A percentile compares a stretch with the other conserved stretches of the same genome.
Conservation (phyloP, 1,140 invertebrate species). For the Cotesia typhae region DNA sequence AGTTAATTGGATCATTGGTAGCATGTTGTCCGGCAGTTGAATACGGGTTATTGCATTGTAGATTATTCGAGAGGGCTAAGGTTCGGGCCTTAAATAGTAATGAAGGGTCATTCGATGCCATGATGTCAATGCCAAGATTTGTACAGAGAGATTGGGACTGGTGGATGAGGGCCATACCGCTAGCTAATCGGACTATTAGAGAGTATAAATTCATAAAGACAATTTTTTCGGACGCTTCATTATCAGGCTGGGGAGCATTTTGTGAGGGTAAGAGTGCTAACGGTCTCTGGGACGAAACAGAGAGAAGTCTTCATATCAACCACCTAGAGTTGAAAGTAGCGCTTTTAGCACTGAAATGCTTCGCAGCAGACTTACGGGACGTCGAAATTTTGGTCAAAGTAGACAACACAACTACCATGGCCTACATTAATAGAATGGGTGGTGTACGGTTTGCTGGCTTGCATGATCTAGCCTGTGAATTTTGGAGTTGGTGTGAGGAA, state of each 20-base stretch:
- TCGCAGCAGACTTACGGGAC: conserved; percentile 4
- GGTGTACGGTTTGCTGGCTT: conserved; percentile 22
- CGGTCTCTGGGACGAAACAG: conserved; percentile 41
- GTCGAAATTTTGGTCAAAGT: conserved; percentile 19
- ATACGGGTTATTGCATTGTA: conserved; percentile 17
- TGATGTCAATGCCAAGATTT: neutral
- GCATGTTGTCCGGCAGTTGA: conserved; percentile 14
- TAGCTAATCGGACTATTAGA: conserved; percentile 4
- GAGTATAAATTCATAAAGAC: conserved; percentile 24
- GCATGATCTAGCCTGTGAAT: conserved; percentile 26
- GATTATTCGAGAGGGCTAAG: conserved; percentile 14
- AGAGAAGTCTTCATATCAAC: conserved; percentile 46
- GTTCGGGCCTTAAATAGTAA: neutral
- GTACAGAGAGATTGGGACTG: conserved; percentile 16
- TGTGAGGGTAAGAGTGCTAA: conserved; percentile 38
- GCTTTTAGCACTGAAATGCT: conserved; percentile 27
- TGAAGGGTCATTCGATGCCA: neutral
- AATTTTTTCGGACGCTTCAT: conserved; percentile 47
- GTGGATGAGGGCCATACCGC: conserved; percentile 2
- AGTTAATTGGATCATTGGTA: conserved; percentile 1
- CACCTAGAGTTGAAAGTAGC: conserved; percentile 27
- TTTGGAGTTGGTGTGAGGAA: conserved; percentile 40
- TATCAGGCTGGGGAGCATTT: conserved; percentile 45
- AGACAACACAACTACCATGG: conserved; percentile 23
- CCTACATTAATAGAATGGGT: conserved; percentile 26